Conservation (phyloP, 53 echinoderm and acorn worm species). For the Holothuria scabra region DNA sequence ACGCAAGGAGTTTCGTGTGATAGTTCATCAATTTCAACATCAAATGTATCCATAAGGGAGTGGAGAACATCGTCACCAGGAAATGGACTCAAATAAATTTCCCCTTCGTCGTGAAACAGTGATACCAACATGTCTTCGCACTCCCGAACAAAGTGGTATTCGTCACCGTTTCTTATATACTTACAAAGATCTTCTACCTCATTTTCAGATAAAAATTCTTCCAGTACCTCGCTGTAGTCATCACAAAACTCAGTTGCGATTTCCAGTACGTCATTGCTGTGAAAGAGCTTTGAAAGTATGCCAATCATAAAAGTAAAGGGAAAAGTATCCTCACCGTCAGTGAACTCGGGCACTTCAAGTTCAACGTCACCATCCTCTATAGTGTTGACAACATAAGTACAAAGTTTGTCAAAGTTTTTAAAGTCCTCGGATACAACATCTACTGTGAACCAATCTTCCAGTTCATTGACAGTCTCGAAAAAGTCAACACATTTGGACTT, state of each 20-base stretch:
- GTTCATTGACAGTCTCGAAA: slow-evolving; percentile 19
- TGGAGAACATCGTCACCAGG: slow-evolving; percentile 33
- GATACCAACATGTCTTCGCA: slow-evolving; percentile 59
- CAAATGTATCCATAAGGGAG: slow-evolving; percentile 14
- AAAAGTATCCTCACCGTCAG: not conserved
- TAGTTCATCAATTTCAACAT: slow-evolving; percentile 35
- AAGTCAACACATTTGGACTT: slow-evolving; percentile 11
- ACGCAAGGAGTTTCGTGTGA: slow-evolving; percentile 51
- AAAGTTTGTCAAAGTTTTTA: not conserved
- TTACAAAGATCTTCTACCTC: slow-evolving; percentile 10
- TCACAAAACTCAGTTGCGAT: slow-evolving; percentile 29
- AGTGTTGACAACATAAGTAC: slow-evolving; percentile 32
- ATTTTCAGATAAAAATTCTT: not conserved
- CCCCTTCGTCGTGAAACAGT: slow-evolving; percentile 45
- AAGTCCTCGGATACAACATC: not conserved
- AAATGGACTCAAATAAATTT: slow-evolving; percentile 30
- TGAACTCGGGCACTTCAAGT: slow-evolving; percentile 2
- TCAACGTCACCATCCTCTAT: slow-evolving; percentile 26
- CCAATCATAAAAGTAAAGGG: slow-evolving; percentile 35
- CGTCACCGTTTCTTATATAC: slow-evolving; percentile 10
- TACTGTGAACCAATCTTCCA: no score
- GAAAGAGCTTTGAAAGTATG: slow-evolving; percentile 41
- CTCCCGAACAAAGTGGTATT: not conserved
- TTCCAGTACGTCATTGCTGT: slow-evolving; percentile 18
- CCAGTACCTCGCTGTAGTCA: slow-evolving; percentile 11